These are phyloP conservation scores for Brienomyrus longianalis DNA, from an alignment of 2,113 vertebrate species.

Conservation along the genomic window DNA sequence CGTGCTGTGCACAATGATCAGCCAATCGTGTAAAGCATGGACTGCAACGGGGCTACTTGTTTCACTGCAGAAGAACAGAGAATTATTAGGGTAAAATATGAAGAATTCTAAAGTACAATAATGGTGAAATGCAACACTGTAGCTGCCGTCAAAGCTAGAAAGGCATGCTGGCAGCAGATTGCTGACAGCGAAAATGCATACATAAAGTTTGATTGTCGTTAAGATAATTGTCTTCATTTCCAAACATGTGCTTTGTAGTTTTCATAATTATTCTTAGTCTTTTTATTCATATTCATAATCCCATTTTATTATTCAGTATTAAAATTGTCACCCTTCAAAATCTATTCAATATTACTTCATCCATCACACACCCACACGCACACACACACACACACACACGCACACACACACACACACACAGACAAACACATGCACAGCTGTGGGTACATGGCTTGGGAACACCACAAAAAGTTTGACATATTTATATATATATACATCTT, in stretches of 20 bases:
- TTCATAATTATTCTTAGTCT: not conserved
- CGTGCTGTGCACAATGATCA: not conserved
- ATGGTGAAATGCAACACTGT: not conserved
- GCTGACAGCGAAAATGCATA: not conserved
- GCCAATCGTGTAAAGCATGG: not conserved
- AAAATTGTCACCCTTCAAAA: not conserved
- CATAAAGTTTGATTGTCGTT: not conserved
- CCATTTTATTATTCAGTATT: not conserved
- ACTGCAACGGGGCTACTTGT: not conserved
- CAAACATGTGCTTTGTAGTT: not conserved
- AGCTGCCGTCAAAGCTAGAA: not conserved
- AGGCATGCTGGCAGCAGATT: not conserved
- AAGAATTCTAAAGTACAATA: not conserved
- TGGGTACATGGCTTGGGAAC: not conserved
- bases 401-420: not conserved
- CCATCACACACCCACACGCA: not conserved
- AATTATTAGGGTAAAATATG: not conserved
- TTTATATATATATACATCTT: not conserved
- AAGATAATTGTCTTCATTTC: not conserved
- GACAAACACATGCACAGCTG: not conserved
- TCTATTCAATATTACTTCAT: not conserved
- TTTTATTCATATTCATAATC: not conserved
- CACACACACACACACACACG: not conserved
- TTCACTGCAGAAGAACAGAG: not conserved
- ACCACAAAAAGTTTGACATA: not conserved